phyloP scores from a whole-genome alignment of 2,888 invertebrate species.

The Plebejus argus region DNA sequence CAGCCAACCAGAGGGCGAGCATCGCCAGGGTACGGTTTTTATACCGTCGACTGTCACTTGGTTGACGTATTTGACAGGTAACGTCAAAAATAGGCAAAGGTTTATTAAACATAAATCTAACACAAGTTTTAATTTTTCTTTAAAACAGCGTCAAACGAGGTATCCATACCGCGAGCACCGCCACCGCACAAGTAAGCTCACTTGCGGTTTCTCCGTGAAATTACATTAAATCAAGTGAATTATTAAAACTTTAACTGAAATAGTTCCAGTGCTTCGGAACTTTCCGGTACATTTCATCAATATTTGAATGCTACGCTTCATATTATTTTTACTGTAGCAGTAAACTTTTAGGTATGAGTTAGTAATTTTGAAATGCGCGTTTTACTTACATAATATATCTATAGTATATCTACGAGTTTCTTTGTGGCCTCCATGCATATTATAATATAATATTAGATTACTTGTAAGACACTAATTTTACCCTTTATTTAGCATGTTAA shows the following conservation, averaged over 20 bases:
- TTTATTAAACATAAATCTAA: too few relatives aligned
- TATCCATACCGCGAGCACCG: conserved; percentile 44
- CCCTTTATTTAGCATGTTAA: too few relatives aligned
- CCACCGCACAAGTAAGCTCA: conserved; percentile 51
- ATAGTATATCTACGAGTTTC: too few relatives aligned
- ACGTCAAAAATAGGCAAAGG: too few relatives aligned
- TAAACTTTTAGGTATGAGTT: neutral
- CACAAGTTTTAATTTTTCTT: too few relatives aligned
- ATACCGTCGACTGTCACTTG: too few relatives aligned
- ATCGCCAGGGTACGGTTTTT: too few relatives aligned
- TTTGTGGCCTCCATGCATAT: too few relatives aligned
- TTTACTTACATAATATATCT: neutral
- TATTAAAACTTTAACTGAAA: conserved; percentile 55
- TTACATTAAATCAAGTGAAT: conserved; percentile 70
- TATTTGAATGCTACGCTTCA: neutral
- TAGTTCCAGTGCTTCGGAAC: conserved; percentile 30
- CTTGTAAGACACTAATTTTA: too few relatives aligned
- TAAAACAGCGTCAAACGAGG: conserved; percentile 39
- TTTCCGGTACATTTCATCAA: conserved; percentile 22
- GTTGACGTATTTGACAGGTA: too few relatives aligned
- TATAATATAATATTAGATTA: too few relatives aligned
- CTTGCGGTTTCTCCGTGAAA: conserved; percentile 65
- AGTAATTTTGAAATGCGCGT: neutral
- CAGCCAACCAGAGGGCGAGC: too few relatives aligned
- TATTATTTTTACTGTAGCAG: conserved; percentile 2